Evolutionary conservation across 2,113 vertebrate species (phyloP).

Genomic region (Leucopternis melanops): DNA sequence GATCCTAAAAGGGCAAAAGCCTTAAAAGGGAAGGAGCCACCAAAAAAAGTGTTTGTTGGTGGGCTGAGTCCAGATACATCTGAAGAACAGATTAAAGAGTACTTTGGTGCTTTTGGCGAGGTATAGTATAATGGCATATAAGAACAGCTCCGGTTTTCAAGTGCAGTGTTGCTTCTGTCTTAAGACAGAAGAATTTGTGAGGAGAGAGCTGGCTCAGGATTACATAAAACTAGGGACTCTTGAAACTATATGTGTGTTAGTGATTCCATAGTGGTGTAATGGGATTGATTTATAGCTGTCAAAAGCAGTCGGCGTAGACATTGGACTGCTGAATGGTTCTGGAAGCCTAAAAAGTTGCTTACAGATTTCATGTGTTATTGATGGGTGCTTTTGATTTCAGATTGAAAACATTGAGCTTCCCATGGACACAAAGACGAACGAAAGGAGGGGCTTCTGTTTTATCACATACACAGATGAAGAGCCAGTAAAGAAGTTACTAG

Average conservation of each 20-base stretch:
- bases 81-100: conserved; percentile 87
- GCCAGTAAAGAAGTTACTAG: conserved; percentile 86
- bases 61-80: conserved; percentile 86
- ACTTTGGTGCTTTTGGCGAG: conserved; percentile 84
- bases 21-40: conserved; percentile 84
- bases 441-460: conserved; percentile 88
- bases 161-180: not conserved
- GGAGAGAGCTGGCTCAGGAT: not conserved
- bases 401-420: conserved; percentile 90
- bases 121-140: conserved; percentile 20
- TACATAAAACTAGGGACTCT: not conserved
- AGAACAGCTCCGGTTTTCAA: not conserved
- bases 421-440: conserved; percentile 87
- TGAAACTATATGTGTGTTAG: fast-evolving
- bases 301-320: fast-evolving
- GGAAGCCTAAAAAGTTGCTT: not conserved
- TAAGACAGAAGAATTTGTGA: not conserved
- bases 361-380: fast-evolving
- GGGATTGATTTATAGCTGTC: not conserved
- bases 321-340: not conserved
- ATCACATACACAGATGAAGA: conserved; percentile 85
- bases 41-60: conserved; percentile 88
- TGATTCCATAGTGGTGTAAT: not conserved
- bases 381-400: conserved; percentile 53
- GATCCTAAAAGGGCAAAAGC: conserved; percentile 89